Evolutionary conservation across 2,888 invertebrate genomes (phyloP), one percentile per base, ranked within the genome.

Genomic region (Tenthredo distinguenda): DNA sequence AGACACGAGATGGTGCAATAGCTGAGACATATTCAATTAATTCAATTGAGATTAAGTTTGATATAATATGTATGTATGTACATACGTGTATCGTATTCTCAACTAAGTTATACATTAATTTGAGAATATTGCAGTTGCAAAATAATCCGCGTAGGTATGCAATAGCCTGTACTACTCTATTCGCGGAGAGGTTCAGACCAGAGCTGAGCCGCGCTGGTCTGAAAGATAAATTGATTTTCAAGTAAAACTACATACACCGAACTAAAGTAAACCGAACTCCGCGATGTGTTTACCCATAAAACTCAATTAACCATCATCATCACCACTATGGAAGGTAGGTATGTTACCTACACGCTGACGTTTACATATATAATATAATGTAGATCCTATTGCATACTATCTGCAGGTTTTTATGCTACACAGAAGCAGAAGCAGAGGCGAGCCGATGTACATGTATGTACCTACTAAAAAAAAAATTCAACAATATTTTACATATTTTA

Each of bases 401-500:
- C 55, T 55, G 55, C 55, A 55, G n/a, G n/a, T 55, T 55, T 47
- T n/a, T 2, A 18, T 6, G 5, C 18, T 50, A 1, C 18, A 18
- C 10, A 43, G 10, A 47, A 47, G 4, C 10, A 43, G 10, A 47
- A 47, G 4, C 47, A 47, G 37, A 37, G 37, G 15, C 12, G 3
- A 47, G 26, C 15, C 47, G 2, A 15, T 47, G 12, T 47, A 47
- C 47, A 15, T 15, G 3, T 47, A 47, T 47, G 2, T 7, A 21
- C 1, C 6, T 58, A 62, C 12, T 26, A 26, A 62, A 62, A 18
- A 18, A 68, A 68, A 34, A 68, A 18, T 68, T 68, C 15, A 31
- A 34, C 15, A 68, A 74, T 43, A 40, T 74, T 74, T 40, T 74
- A 40, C 72, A 31, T 74, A 74, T 74, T 74, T 74, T 74, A 74